Percentiles rank a stretch among this genome's conserved stretches.
Conservation (phyloP, 2,113 vertebrate genomes). For the Marmota monax region DNA sequence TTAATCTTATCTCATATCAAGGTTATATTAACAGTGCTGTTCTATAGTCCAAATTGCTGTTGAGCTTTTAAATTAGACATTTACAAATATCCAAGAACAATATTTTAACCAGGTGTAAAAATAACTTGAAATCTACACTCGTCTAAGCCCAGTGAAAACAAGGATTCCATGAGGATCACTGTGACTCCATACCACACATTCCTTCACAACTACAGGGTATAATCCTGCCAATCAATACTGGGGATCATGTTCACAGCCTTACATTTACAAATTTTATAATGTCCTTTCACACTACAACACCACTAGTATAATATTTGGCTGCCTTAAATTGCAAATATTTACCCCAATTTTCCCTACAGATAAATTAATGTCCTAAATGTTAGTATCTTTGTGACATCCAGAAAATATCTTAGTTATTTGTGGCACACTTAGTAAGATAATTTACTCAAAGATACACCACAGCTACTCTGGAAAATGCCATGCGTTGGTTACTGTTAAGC, state of each 20-base stretch:
- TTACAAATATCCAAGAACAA: constrained; percentile 68
- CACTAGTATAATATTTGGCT: background rate
- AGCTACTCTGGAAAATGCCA: background rate
- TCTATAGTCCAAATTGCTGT: constrained; percentile 44
- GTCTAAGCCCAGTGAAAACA: background rate
- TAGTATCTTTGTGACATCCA: background rate
- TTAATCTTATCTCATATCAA: constrained; percentile 68
- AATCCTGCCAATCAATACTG: background rate
- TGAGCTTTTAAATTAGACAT: constrained; percentile 59
- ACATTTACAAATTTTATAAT: background rate
- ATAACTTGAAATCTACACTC: constrained; percentile 28
- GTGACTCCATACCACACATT: background rate
- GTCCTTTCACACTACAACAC: background rate
- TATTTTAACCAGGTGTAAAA: constrained; percentile 70
- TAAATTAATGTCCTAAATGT: constrained; percentile 28
- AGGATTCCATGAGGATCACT: background rate
- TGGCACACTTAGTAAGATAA: constrained; percentile 21
- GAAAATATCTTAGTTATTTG: constrained; percentile 11
- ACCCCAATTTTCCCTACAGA: background rate
- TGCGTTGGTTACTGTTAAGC: background rate
- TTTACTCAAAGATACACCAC: background rate
- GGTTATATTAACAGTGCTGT: constrained; percentile 48
- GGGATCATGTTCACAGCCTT: background rate
- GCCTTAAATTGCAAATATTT: constrained; percentile 65
- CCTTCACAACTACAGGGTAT: background rate